Base-by-base conservation (phyloP, 2,888 invertebrate genomes). In the Dioctria rufipes region DNA sequence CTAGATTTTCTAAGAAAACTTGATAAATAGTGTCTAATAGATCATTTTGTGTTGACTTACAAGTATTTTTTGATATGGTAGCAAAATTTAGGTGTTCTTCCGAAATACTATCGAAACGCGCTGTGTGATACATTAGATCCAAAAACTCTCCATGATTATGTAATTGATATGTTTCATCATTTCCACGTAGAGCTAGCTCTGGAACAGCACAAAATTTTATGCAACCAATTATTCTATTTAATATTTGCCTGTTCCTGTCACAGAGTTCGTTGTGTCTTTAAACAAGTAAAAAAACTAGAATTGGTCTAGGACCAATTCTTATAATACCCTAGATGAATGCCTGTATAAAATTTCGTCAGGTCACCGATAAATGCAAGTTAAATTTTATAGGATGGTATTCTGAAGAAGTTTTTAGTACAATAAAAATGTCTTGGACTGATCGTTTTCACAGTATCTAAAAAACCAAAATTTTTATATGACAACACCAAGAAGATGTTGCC, bases 191-290 rank as follows among this genome's bases (percentile, higher is more conserved):
- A 58, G 54, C 54, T 8, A 78, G 58, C 9, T 78, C 60, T 54
- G 51, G 66, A 42, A 13, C 54, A n/a, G 66, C 78, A 78, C 78
- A 78, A 49, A 78, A 66, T 58, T 78, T 78, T n/a, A 78, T 51
- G 58, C 42, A 60, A 78, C 66, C 46, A 51, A 66, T 66, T 11
- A 78, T 13, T 66, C 66, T 54, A 42, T 42, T 66, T 46, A 78
- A 13, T 11, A 66, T 39, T 9, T 60, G 54, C 4, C 78, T 39
- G 46, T 78, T 78, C 66, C 66, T 78, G 11, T 54, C 54, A 54
- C 5, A 5, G 9, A 54, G 54, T 11, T 54, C 54, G 11, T 54
- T 54, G 11, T 54, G 54, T 11, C 54, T 11, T 54, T 54, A 9
- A 54, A 54, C 11, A 9, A 11, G 5, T 11, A 54, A 11, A 54